A percentile compares a stretch with the other conserved stretches of the same genome.
phyloP scores from a whole-genome alignment of 2,797 vertebrate genomes.

The Podarcis siculus region DNA sequence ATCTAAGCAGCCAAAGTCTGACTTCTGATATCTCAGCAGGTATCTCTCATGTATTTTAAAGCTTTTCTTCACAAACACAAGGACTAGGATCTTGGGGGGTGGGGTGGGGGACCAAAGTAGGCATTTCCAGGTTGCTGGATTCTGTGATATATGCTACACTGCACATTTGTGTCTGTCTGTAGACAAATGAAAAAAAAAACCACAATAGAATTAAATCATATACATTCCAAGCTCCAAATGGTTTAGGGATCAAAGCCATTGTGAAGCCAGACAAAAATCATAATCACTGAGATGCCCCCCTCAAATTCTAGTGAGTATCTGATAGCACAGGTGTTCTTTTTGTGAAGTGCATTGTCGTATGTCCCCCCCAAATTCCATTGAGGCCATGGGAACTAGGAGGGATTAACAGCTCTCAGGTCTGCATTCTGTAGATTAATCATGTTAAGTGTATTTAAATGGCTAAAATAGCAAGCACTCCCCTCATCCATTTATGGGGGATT shows the following conservation, averaged over 20 bases:
- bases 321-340: not conserved
- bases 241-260: not conserved
- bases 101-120: not conserved
- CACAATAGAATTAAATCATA: not conserved
- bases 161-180: not conserved
- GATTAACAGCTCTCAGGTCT: slow-evolving; percentile 27
- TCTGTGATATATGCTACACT: not conserved
- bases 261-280: not conserved
- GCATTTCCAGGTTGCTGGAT: not conserved
- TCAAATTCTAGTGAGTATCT: slow-evolving; percentile 1
- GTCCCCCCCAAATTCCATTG: not conserved
- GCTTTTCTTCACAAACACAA: not conserved
- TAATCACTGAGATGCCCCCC: not conserved
- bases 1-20: not conserved
- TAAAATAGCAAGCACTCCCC: slow-evolving; percentile 25
- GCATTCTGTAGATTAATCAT: slow-evolving; percentile 11
- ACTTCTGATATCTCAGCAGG: not conserved
- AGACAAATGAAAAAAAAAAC: not conserved
- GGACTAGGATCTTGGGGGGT: not conserved
- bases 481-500: slow-evolving; percentile 39
- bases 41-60: not conserved
- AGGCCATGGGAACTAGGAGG: not conserved
- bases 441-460: slow-evolving; percentile 46
- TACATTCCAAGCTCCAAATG: not conserved
- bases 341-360: not conserved